phyloP scores from a whole-genome alignment of 2,888 invertebrate species.

The Parnassius orleans region DNA sequence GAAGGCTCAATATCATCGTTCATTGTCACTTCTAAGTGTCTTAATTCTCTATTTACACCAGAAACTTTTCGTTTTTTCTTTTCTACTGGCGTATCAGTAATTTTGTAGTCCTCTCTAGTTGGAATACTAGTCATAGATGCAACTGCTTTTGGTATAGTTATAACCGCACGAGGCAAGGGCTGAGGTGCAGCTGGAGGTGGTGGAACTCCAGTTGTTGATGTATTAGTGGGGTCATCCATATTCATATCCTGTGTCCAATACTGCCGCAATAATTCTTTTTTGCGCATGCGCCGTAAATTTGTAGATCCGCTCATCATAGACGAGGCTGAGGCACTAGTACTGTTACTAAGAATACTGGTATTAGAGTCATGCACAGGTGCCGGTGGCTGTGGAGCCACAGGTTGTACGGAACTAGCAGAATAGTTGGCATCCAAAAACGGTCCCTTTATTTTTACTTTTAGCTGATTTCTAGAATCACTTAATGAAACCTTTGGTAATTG shows the following conservation, averaged over 20 bases:
- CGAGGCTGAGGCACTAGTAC: conserved; percentile 65
- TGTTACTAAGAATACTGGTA: conserved; percentile 54
- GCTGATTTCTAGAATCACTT: conserved; percentile 90
- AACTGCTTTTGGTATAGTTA: conserved; percentile 93
- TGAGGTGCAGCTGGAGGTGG: conserved; percentile 82
- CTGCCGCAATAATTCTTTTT: conserved; percentile 92
- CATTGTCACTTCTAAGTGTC: conserved; percentile 82
- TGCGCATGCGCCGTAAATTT: conserved; percentile 91
- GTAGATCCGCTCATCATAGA: conserved; percentile 83
- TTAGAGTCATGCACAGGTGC: conserved; percentile 58
- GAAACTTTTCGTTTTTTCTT: conserved; percentile 84
- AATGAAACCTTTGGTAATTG: conserved; percentile 85
- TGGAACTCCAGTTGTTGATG: conserved; percentile 70
- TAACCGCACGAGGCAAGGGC: conserved; percentile 84
- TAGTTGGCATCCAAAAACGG: conserved; percentile 90
- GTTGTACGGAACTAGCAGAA: conserved; percentile 82
- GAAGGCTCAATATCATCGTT: conserved; percentile 77
- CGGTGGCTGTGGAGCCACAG: conserved; percentile 80
- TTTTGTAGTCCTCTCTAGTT: conserved; percentile 90
- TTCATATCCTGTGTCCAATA: conserved; percentile 92
- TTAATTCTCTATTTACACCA: conserved; percentile 81
- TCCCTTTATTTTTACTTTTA: conserved; percentile 95
- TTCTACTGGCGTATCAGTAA: conserved; percentile 83
- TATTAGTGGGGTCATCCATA: conserved; percentile 86
- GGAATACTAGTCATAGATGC: conserved; percentile 94